Evolutionary conservation across 1,140 invertebrate genomes (phyloP).

Genomic region (Notospermus geniculatus): DNA sequence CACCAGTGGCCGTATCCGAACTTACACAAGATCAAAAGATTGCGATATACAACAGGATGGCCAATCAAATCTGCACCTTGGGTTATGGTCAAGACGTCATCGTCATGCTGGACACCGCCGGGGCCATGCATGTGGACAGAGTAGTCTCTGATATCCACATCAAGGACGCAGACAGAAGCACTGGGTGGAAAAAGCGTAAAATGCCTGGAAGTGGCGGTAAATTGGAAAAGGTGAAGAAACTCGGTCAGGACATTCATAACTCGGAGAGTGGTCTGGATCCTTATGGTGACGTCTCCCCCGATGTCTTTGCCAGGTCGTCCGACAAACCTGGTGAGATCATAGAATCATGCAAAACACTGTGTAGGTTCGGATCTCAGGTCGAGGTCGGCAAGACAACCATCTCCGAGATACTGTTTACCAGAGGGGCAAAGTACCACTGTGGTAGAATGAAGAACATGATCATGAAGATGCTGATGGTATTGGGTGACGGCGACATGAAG

Average conservation of each 20-base stretch:
- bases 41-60: background rate
- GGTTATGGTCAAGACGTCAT: background rate
- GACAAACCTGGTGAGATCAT: too few species aligned
- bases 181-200: too few species aligned
- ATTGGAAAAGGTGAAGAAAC: too few species aligned
- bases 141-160: conserved; percentile 3
- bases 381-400: background rate
- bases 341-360: background rate
- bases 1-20: background rate
- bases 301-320: background rate
- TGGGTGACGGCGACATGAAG: background rate
- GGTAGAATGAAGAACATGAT: background rate
- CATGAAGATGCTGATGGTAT: background rate
- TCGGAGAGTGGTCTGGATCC: background rate
- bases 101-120: background rate
- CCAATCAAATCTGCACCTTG: background rate
- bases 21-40: background rate
- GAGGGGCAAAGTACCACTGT: background rate
- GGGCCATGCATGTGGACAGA: background rate
- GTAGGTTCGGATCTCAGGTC: background rate
- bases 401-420: background rate
- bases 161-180: background rate
- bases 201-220: too few species aligned
- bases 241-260: background rate
- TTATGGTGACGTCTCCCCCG: background rate